A percentile compares a stretch with the other conserved stretches of the same genome.
These are phyloP conservation scores for Spongia lamella DNA, from an alignment of 37 sponge, comb jelly and placozoan species.

Conservation along the genomic window DNA sequence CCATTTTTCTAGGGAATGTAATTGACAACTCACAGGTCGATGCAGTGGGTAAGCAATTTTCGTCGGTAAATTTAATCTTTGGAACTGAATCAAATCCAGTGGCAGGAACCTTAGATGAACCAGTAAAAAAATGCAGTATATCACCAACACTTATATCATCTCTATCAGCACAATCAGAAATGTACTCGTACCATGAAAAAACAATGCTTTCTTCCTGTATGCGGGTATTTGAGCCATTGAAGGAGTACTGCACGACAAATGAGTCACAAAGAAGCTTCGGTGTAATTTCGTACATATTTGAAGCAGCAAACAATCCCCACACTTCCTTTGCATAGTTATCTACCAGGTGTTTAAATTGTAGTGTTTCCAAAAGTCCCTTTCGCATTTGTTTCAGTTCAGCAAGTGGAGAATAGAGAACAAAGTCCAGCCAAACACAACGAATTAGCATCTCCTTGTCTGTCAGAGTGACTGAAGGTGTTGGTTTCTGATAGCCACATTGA, in stretches of 20 bases:
- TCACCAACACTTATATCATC: not conserved
- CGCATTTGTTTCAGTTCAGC: constrained; percentile 11
- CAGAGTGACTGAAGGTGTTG: not conserved
- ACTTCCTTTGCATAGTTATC: not conserved
- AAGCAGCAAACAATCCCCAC: not conserved
- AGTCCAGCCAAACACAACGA: constrained; percentile 7
- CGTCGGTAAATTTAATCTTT: constrained; percentile 5
- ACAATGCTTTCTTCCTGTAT: constrained; percentile 1
- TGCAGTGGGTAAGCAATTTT: not conserved
- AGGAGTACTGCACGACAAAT: constrained; percentile 1
- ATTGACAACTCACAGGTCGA: constrained; percentile 8
- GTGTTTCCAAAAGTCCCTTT: not conserved
- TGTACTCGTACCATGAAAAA: not conserved
- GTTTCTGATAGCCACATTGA: constrained; percentile 7
- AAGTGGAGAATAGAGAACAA: not conserved
- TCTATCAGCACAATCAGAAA: not conserved
- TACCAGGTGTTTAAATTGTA: constrained; percentile 1
- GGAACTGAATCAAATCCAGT: constrained; percentile 3
- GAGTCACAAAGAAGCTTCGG: not conserved
- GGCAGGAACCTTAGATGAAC: constrained; percentile 5
- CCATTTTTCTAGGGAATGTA: constrained; percentile 1
- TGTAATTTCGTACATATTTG: not conserved
- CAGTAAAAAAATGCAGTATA: constrained; percentile 14
- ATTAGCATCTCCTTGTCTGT: not conserved
- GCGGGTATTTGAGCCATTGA: constrained; percentile 3